Percentiles rank a stretch among this genome's conserved stretches.
phyloP scores from a whole-genome alignment of 2,113 vertebrate species.

The Oreotrochilus melanogaster region DNA sequence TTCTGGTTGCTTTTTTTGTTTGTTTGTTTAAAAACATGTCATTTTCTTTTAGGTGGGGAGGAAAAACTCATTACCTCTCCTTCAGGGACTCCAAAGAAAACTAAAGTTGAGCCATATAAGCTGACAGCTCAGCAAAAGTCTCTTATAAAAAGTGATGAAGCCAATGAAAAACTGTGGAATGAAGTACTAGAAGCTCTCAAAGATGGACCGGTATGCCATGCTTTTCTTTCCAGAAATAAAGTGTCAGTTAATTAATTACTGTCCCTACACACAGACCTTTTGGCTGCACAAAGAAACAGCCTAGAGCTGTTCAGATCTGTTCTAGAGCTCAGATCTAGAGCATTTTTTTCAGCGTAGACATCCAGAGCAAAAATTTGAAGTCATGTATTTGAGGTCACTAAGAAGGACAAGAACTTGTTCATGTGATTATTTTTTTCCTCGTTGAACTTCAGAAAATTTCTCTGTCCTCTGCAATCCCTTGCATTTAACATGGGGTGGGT shows the following conservation, averaged over 20 bases:
- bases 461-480: background rate
- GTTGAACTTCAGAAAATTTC: too few species aligned
- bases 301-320: too few species aligned
- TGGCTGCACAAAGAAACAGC: background rate
- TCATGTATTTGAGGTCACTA: background rate
- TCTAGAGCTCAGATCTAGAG: background rate
- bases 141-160: slow-evolving; percentile 88
- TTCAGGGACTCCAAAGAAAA: slow-evolving; percentile 82
- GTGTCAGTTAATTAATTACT: background rate
- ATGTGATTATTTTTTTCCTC: background rate
- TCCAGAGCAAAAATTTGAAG: background rate
- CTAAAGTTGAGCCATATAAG: slow-evolving; percentile 89
- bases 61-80: background rate
- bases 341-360: background rate
- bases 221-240: background rate
- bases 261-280: background rate
- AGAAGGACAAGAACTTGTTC: background rate
- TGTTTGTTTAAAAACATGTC: background rate
- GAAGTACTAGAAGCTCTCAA: slow-evolving; percentile 89
- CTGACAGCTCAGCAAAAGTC: slow-evolving; percentile 87
- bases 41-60: slow-evolving; percentile 39
- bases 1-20: background rate
- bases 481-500: background rate
- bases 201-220: slow-evolving; percentile 85
- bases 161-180: slow-evolving; percentile 92